Evolutionary conservation across 2,113 vertebrate genomes (phyloP), one percentile per base, ranked within the genome.

Genomic region (Symphodus melops): DNA sequence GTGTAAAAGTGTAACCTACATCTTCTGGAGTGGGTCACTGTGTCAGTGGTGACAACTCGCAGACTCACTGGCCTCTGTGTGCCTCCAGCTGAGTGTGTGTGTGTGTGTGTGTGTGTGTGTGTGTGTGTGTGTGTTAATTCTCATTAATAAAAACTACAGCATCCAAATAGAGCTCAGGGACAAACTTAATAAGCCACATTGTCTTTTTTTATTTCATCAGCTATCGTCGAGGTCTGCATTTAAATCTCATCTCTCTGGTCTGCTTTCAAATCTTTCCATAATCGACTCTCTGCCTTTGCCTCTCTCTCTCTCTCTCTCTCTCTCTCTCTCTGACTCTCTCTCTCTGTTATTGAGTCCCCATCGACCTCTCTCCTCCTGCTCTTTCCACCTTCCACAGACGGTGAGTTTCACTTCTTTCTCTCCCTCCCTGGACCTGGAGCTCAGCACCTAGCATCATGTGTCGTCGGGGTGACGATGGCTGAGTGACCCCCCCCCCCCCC

Each of bases 21-120:
- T 90, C 83, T 51, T 63, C 58, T 79, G 77, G 83, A 89, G 65
- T 92, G 74, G 88, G 90, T 91, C 83, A 91, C 82, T 93, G 87
- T 88, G 92, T 90, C 85, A 92, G 83, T 55, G 64, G 66, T 14
- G 19, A 65, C 79, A 67, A 66, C 74, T 72, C 23, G 23, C 49
- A 83, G 54, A 58, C 37, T 20, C 74, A 55, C 57, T 58, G 57
- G 52, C 75, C 65, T 10, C 67, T 54, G 33, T 62, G 56, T 39
- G 48, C 44, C 14, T 17, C 21, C 65, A 70, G 23, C 33, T 56
- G 41, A 51, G 63, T 44, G 41, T 66, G 55, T 41, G 9, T 41
- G 39, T 10, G 39, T 33, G 59, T 28, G 54, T 2, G 25, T 25
- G 25, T 25, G 25, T 25, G 25, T 25, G 25, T 25, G 25, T 25